Evolutionary conservation across 2,888 invertebrate genomes (phyloP), one percentile per base, ranked within the genome.

Genomic region (Bhutanitis thaidina): DNA sequence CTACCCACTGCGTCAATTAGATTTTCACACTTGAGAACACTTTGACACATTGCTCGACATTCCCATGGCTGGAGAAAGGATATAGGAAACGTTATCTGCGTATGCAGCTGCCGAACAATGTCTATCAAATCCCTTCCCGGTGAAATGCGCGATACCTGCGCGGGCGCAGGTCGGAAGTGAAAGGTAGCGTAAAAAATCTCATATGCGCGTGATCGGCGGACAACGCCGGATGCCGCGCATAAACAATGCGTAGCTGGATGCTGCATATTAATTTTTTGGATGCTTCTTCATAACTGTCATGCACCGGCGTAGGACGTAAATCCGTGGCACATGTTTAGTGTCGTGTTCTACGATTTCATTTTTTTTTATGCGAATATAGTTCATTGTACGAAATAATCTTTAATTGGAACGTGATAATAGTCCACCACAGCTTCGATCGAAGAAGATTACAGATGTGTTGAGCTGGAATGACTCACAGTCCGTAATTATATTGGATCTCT

Each of bases 81-180:
- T 63, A 66, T 67, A 73, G 78, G 69, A 70, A 74, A 73, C 65
- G 68, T 66, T 71, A 64, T 65, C 54, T 62, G 61, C 55, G 54
- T 53, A 61, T 59, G 65, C 79, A 81, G 74, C 79, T 80, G 80
- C 69, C 65, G 63, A 68, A 72, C 66, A 65, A 67, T 70, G 63
- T 67, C 62, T 67, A 74, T 73, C 71, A 56, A 49, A 64, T 58
- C 67, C 71, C 65, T 67, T 65, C 62, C 64, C 67, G 67, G 69
- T 62, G 71, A 70, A 63, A 70, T 70, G 70, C 43, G 35, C 44
- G 61, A 72, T 82, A 80, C 80, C 80, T 75, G 74, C 70, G 66
- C 65, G 53, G 51, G 62, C 69, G 62, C 69, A 72, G 77, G 74
- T 78, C 82, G 85, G 84, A 84, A 82, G 85, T 81, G 84, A 85